Evolutionary conservation across 2,888 invertebrate genomes (phyloP).

Genomic region (Neoscelio sp.): DNA sequence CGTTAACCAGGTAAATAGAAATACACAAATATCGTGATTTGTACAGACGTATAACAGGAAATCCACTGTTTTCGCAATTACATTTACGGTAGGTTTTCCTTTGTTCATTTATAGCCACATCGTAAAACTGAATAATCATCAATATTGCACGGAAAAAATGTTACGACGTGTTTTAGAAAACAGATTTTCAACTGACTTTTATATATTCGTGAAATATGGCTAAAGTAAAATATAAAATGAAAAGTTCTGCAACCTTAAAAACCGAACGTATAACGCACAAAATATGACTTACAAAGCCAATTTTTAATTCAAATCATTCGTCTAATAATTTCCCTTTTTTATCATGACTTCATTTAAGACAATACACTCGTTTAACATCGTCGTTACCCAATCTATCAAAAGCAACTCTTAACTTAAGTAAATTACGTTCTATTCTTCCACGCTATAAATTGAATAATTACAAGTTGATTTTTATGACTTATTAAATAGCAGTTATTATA

Average conservation of each 20-base stretch:
- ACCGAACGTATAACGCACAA: too few species aligned
- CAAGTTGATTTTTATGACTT: constrained; percentile 29
- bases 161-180: neutral
- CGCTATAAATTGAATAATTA: constrained; percentile 21
- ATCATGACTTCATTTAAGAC: constrained; percentile 4
- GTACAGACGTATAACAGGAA: neutral
- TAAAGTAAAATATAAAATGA: too few species aligned
- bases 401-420: neutral
- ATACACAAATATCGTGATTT: neutral
- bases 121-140: neutral
- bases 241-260: too few species aligned
- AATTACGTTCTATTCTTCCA: constrained; percentile 27
- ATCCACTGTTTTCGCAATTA: neutral
- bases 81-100: constrained; percentile 4
- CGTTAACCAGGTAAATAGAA: too few species aligned
- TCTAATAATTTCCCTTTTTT: too few species aligned
- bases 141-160: neutral
- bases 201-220: too few species aligned
- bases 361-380: constrained; percentile 15
- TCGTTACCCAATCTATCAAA: neutral
- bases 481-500: constrained; percentile 30
- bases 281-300: too few species aligned
- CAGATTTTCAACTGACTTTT: neutral
- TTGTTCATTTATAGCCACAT: neutral
- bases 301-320: too few species aligned